Percentiles rank a stretch among this genome's conserved stretches.
Conservation (phyloP, 2,888 invertebrate genomes). For the Spilarctia lutea region DNA sequence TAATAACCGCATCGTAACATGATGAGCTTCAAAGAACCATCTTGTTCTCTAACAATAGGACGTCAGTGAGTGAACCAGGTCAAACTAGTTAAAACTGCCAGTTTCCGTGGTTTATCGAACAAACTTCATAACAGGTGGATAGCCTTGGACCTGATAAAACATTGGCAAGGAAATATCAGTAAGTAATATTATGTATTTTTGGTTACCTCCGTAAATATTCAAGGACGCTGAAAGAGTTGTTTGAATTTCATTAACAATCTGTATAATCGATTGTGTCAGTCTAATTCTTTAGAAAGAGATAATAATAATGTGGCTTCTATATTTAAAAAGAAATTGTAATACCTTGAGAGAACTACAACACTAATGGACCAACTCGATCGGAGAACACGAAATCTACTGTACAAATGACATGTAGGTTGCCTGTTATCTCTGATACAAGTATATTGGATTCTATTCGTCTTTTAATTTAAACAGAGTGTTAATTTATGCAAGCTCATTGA, state of each 20-base stretch:
- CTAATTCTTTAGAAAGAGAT: background rate
- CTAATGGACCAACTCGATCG: too few relatives aligned
- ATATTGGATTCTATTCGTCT: too few relatives aligned
- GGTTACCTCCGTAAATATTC: conserved; percentile 10
- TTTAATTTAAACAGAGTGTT: too few relatives aligned
- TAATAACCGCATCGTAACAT: background rate
- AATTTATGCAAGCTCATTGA: too few relatives aligned
- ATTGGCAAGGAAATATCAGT: conserved; percentile 9
- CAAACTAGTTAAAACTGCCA: conserved; percentile 40
- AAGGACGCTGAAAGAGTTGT: conserved; percentile 7
- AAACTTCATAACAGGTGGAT: conserved; percentile 43
- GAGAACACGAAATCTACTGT: too few relatives aligned
- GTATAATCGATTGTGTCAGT: background rate
- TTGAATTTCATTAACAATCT: background rate
- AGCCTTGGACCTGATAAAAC: conserved; percentile 33
- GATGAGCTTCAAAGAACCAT: background rate
- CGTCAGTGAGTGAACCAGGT: conserved; percentile 36
- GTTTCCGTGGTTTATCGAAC: conserved; percentile 49
- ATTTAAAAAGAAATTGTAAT: too few relatives aligned
- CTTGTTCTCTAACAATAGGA: background rate
- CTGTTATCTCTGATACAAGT: too few relatives aligned
- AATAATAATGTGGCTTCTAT: background rate
- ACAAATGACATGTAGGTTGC: too few relatives aligned
- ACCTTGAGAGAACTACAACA: too few relatives aligned
- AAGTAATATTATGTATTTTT: conserved; percentile 18